Conservation (phyloP, 2,113 vertebrate genomes). For the Fregata magnificens region DNA sequence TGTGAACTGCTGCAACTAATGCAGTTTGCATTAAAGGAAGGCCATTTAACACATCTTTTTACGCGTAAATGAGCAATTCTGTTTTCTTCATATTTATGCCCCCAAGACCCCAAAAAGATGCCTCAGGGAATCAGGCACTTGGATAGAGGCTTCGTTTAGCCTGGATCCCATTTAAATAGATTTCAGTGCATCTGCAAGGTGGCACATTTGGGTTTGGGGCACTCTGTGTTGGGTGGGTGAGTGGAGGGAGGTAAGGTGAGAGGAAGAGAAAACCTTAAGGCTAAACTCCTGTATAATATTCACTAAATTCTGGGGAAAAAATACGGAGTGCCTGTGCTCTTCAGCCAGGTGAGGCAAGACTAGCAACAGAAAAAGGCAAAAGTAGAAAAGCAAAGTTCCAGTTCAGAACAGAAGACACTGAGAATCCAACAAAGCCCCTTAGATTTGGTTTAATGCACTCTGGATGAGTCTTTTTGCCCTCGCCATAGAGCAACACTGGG, state of each 20-base stretch:
- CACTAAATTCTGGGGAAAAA: background rate
- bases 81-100: constrained; percentile 33
- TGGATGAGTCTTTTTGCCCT: background rate
- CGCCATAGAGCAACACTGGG: background rate
- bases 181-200: background rate
- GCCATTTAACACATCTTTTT: constrained; percentile 19
- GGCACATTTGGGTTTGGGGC: background rate
- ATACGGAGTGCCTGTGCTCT: background rate
- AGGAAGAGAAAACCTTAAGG: background rate
- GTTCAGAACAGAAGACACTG: background rate
- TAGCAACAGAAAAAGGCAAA: background rate
- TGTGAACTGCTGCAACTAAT: constrained; percentile 54
- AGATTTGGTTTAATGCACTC: background rate
- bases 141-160: background rate
- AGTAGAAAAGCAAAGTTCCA: background rate
- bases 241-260: background rate
- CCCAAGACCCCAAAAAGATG: constrained; percentile 31
- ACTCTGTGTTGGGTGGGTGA: background rate
- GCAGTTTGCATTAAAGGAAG: constrained; percentile 47
- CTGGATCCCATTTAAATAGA: constrained; percentile 2
- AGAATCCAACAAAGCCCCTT: background rate
- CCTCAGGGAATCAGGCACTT: constrained; percentile 32
- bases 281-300: background rate
- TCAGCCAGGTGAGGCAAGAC: background rate
- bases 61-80: constrained; percentile 48